These are phyloP conservation scores for Elgonia sp. DNA, from an alignment of 2,888 invertebrate species.

Conservation along the genomic window DNA sequence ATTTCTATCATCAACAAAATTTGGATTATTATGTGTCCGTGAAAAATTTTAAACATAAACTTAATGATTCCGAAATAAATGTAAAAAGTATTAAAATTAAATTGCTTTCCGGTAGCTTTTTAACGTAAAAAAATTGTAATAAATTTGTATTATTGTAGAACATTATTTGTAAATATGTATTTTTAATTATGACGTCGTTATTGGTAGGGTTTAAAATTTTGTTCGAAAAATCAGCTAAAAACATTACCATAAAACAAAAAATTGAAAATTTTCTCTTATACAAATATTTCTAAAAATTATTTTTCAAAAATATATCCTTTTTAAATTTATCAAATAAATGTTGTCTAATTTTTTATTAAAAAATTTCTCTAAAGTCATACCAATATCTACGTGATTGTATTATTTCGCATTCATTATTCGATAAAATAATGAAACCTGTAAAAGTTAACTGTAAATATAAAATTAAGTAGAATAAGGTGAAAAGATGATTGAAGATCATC, in stretches of 20 bases:
- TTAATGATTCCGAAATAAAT: neutral
- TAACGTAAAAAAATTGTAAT: conserved; percentile 16
- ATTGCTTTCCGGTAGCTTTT: conserved; percentile 2
- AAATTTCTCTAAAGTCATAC: too few relatives aligned
- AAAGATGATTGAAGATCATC: conserved; percentile 71
- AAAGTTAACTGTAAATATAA: conserved; percentile 73
- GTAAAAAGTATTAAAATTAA: conserved; percentile 35
- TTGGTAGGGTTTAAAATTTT: neutral
- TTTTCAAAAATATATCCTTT: too few relatives aligned
- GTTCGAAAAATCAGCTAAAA: too few relatives aligned
- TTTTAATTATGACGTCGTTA: conserved; percentile 45
- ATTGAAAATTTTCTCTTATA: too few relatives aligned
- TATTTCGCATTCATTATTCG: conserved; percentile 67
- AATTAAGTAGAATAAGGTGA: conserved; percentile 59
- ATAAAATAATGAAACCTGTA: conserved; percentile 62
- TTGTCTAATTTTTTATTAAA: too few relatives aligned
- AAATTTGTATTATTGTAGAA: conserved; percentile 46
- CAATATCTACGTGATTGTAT: conserved; percentile 36
- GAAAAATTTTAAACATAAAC: neutral
- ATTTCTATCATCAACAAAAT: neutral
- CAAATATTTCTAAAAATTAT: too few relatives aligned
- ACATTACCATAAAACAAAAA: too few relatives aligned
- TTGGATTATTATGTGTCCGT: neutral
- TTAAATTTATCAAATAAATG: too few relatives aligned
- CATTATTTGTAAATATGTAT: conserved; percentile 53